These are phyloP conservation scores for Pampus argenteus DNA, from an alignment of 2,797 vertebrate species.

Conservation along the genomic window DNA sequence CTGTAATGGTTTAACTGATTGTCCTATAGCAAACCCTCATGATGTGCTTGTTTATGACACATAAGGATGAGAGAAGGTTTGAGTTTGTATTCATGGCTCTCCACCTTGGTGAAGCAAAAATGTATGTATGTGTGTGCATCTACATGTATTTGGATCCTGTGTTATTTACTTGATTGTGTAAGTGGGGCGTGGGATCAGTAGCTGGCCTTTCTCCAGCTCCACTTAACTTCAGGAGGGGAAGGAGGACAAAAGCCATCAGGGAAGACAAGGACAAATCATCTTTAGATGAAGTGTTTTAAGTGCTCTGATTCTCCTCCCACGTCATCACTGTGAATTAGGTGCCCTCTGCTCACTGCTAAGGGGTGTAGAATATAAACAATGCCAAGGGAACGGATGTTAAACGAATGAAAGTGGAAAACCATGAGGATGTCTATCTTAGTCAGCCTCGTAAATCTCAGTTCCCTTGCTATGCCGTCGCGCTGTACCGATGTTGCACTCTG, in stretches of 20 bases:
- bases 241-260: constrained; percentile 81
- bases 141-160: constrained; percentile 43
- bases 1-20: constrained; percentile 52
- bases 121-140: not conserved
- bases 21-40: constrained; percentile 14
- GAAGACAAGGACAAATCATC: constrained; percentile 87
- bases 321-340: constrained; percentile 79
- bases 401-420: constrained; percentile 82
- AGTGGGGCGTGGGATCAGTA: constrained; percentile 74
- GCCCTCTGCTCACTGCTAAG: constrained; percentile 72
- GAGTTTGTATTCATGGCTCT: constrained; percentile 20
- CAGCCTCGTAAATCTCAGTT: constrained; percentile 77
- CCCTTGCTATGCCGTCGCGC: constrained; percentile 31
- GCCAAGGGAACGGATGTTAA: constrained; percentile 73
- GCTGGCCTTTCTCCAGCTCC: constrained; percentile 81
- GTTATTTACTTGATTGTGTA: constrained; percentile 80
- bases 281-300: constrained; percentile 86
- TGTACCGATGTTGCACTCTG: constrained; percentile 61
- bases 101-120: constrained; percentile 16
- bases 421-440: constrained; percentile 79
- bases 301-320: constrained; percentile 77
- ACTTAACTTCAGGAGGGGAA: constrained; percentile 79
- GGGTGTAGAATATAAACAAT: constrained; percentile 81
- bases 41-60: constrained; percentile 34
- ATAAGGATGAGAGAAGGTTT: constrained; percentile 22